Conservation (phyloP, 1,140 invertebrate species). For the Drosophila lacteicornis region DNA sequence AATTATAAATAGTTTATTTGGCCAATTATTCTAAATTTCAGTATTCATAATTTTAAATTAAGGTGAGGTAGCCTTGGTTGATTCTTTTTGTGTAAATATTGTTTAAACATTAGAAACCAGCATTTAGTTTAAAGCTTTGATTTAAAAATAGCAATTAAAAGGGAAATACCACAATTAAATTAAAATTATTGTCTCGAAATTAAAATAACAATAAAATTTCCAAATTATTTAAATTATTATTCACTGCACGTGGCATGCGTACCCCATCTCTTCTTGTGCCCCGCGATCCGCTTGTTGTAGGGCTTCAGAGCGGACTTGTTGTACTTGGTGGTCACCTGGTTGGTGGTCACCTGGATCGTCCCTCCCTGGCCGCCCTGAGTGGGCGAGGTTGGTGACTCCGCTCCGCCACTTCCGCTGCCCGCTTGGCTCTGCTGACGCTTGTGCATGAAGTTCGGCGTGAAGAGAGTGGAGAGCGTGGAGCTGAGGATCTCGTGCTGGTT, state of each 20-base stretch:
- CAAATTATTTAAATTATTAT: neutral
- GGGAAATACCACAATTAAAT: too few relatives aligned
- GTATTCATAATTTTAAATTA: neutral
- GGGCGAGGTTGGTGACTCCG: constrained; percentile 67
- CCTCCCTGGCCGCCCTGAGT: constrained; percentile 31
- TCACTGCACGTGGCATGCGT: neutral
- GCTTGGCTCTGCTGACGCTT: constrained; percentile 64
- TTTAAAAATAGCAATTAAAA: too few relatives aligned
- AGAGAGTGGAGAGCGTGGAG: constrained; percentile 76
- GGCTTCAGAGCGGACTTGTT: constrained; percentile 85
- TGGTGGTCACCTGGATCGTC: constrained; percentile 7
- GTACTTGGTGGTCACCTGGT: constrained; percentile 66
- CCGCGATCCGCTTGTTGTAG: constrained; percentile 87
- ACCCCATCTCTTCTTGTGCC: constrained; percentile 90
- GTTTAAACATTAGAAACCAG: neutral
- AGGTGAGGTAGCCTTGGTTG: neutral
- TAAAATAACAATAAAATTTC: neutral
- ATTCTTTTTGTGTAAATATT: neutral
- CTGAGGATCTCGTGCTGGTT: constrained; percentile 79
- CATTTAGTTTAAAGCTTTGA: too few relatives aligned
- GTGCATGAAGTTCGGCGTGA: constrained; percentile 85
- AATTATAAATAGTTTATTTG: neutral
- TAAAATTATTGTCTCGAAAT: too few relatives aligned
- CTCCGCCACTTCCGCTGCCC: constrained; percentile 30
- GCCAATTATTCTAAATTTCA: neutral